Percentiles rank a stretch among this genome's conserved stretches.
These are phyloP conservation scores for Zenarchopterus dispar DNA, from an alignment of 2,797 vertebrate species.

Conservation along the genomic window DNA sequence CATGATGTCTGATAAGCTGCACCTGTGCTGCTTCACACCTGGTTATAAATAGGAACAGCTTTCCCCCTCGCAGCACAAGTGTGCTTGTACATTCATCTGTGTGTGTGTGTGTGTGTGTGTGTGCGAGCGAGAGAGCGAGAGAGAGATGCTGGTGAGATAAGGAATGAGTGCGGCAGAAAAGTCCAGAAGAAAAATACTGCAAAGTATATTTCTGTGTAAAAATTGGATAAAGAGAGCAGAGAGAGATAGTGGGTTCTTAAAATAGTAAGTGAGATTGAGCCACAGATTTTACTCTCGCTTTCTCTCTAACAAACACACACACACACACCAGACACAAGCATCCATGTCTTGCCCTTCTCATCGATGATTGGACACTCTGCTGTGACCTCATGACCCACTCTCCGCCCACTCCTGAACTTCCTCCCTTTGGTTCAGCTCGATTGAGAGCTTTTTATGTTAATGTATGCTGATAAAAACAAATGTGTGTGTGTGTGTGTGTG, in stretches of 20 bases:
- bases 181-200: background rate
- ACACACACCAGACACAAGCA: constrained; percentile 45
- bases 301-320: constrained; percentile 20
- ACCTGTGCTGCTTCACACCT: constrained; percentile 64
- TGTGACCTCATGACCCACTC: constrained; percentile 63
- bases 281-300: constrained; percentile 59
- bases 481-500: constrained; percentile 33
- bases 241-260: constrained; percentile 68
- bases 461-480: constrained; percentile 69
- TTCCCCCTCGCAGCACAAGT: constrained; percentile 36
- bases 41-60: constrained; percentile 70
- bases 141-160: constrained; percentile 15
- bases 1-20: constrained; percentile 44
- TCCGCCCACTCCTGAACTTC: constrained; percentile 74
- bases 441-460: constrained; percentile 67
- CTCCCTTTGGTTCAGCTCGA: constrained; percentile 66
- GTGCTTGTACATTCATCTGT: constrained; percentile 1
- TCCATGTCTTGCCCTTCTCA: constrained; percentile 52
- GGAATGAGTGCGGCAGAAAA: constrained; percentile 4
- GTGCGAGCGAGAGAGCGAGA: background rate
- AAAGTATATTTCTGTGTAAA: constrained; percentile 24
- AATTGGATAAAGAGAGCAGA: constrained; percentile 40
- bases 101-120: constrained; percentile 5
- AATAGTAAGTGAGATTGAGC: constrained; percentile 80
- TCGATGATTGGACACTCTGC: constrained; percentile 60